Percentiles rank a stretch among this genome's conserved stretches.
These are phyloP conservation scores for Leptobrachium ailaonicum DNA, from an alignment of 2,113 vertebrate genomes.

Conservation along the genomic window DNA sequence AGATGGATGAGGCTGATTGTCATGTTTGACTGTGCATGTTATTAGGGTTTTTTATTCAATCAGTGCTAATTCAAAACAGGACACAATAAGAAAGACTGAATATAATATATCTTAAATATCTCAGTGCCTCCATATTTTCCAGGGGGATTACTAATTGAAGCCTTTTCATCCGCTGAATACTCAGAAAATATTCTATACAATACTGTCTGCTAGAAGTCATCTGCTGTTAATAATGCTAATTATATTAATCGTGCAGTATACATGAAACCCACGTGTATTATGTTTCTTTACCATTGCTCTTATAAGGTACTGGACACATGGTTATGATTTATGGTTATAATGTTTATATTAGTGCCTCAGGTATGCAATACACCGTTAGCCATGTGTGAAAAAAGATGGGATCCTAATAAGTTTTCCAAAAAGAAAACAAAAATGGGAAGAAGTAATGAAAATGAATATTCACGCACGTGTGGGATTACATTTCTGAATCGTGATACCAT, in stretches of 20 bases:
- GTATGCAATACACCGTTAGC: slow-evolving; percentile 5
- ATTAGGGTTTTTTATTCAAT: not conserved
- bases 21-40: not conserved
- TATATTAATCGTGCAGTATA: slow-evolving; percentile 13
- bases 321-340: slow-evolving; percentile 1
- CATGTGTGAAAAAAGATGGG: slow-evolving; percentile 13
- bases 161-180: slow-evolving; percentile 12
- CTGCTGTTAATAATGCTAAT: slow-evolving; percentile 26
- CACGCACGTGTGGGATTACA: not conserved
- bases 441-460: not conserved
- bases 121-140: not conserved
- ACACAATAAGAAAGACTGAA: not conserved
- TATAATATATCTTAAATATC: not conserved
- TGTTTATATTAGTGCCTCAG: slow-evolving; percentile 17
- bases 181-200: not conserved
- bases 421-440: not conserved
- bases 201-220: slow-evolving; percentile 4
- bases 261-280: not conserved
- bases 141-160: slow-evolving; percentile 12
- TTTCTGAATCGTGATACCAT: not conserved
- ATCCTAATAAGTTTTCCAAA: not conserved
- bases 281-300: not conserved
- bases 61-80: slow-evolving; percentile 13
- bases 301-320: not conserved
- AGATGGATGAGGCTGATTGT: not conserved